Percentiles rank a stretch among this genome's conserved stretches.
phyloP scores from a whole-genome alignment of 2,888 invertebrate species.

The Harmothoe impar region DNA sequence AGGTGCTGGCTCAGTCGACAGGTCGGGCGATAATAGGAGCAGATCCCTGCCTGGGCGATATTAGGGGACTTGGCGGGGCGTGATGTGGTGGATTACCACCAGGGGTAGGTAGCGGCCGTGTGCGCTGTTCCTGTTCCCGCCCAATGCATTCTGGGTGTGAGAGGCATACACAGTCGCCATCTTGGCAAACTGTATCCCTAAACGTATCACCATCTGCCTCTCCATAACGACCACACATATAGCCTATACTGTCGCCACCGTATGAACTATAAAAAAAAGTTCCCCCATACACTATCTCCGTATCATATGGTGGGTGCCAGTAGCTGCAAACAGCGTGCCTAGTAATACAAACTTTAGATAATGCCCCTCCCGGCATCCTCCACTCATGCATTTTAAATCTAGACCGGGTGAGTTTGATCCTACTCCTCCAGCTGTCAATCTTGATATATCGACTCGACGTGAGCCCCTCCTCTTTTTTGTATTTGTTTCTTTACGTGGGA shows the following conservation, averaged over 20 bases:
- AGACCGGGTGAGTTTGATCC: background rate
- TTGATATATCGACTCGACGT: background rate
- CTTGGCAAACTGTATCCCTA: background rate
- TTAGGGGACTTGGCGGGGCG: slow-evolving; percentile 20
- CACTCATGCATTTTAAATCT: background rate
- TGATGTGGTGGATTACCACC: background rate
- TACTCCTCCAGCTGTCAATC: background rate
- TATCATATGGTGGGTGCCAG: background rate
- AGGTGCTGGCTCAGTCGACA: background rate
- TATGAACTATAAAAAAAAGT: background rate
- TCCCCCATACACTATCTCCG: background rate
- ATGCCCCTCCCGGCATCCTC: background rate
- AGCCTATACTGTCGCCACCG: too few species aligned
- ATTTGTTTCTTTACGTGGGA: background rate
- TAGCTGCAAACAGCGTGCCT: background rate
- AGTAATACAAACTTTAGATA: background rate
- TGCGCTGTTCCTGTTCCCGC: slow-evolving; percentile 18
- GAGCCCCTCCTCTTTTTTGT: background rate
- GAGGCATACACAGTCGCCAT: background rate
- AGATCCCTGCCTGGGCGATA: slow-evolving; percentile 25
- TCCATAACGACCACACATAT: background rate
- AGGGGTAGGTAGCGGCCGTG: background rate
- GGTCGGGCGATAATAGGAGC: slow-evolving; percentile 33
- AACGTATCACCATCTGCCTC: background rate
- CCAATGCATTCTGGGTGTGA: background rate